phyloP scores from a whole-genome alignment of 2,888 invertebrate species.

The Trachelus iudaicus region DNA sequence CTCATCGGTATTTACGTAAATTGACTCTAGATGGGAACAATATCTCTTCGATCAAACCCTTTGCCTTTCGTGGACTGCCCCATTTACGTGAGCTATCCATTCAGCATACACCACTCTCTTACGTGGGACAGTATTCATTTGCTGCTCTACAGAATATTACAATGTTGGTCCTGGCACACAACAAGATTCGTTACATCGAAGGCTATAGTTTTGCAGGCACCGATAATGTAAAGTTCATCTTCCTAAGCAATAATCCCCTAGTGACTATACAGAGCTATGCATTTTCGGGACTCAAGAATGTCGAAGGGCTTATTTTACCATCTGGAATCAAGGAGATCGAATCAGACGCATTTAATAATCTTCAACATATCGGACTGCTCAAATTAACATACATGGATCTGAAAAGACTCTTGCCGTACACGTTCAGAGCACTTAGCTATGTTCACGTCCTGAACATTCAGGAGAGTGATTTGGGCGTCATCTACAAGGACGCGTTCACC shows the following conservation, averaged over 20 bases:
- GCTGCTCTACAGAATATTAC: constrained; percentile 85
- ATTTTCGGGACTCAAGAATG: constrained; percentile 85
- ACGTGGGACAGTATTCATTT: constrained; percentile 86
- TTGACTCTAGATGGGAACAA: constrained; percentile 90
- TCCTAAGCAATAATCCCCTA: constrained; percentile 86
- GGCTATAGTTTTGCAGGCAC: constrained; percentile 90
- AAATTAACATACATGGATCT: constrained; percentile 89
- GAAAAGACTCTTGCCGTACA: constrained; percentile 75
- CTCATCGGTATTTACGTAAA: constrained; percentile 82
- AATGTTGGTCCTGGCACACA: constrained; percentile 76
- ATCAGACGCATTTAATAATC: constrained; percentile 82
- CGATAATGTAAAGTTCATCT: constrained; percentile 82
- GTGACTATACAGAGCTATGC: constrained; percentile 84
- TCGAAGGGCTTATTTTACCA: constrained; percentile 85
- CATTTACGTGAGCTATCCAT: constrained; percentile 84
- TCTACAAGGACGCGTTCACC: constrained; percentile 79
- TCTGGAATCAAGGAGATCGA: constrained; percentile 82
- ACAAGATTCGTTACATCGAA: constrained; percentile 76
- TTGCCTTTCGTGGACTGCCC: constrained; percentile 86
- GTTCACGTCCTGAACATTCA: constrained; percentile 81
- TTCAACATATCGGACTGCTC: constrained; percentile 84
- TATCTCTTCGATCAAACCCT: constrained; percentile 83
- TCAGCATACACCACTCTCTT: constrained; percentile 85
- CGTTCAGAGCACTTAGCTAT: constrained; percentile 82
- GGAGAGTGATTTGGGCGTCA: constrained; percentile 83